These are phyloP conservation scores for Ptychoptera albimana DNA, from an alignment of 2,888 invertebrate genomes.

Conservation along the genomic window DNA sequence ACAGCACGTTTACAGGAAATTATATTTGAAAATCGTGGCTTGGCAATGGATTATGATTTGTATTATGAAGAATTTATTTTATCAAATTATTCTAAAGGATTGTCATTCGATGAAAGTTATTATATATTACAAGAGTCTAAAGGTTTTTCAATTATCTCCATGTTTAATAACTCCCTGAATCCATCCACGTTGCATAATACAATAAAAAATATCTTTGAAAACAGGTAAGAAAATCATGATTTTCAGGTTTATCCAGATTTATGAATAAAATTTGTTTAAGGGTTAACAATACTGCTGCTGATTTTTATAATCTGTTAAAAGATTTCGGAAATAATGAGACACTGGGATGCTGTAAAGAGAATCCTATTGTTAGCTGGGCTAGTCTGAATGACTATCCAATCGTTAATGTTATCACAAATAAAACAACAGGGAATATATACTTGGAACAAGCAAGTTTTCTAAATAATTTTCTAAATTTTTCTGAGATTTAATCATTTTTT, in stretches of 20 bases:
- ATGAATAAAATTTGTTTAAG: no score
- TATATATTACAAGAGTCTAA: no score
- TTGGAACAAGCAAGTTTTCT: neutral
- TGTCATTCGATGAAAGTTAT: no score
- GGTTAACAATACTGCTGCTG: neutral
- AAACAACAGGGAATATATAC: neutral
- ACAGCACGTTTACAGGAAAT: no score
- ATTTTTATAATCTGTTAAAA: neutral
- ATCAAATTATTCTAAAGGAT: no score
- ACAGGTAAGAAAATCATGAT: neutral
- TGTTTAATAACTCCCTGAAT: no score
- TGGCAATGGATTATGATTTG: no score
- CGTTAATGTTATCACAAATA: neutral
- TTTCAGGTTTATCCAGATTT: neutral
- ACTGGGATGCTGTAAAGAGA: neutral
- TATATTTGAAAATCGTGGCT: no score
- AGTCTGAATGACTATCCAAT: constrained; percentile 5
- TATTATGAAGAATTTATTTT: no score
- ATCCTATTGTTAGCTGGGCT: constrained; percentile 3
- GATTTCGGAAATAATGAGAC: neutral
- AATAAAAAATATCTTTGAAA: no score
- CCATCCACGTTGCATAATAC: no score
- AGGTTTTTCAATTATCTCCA: no score
- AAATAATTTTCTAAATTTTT: neutral
- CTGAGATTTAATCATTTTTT: neutral